phyloP scores from a whole-genome alignment of 2,113 vertebrate species.

The Bufo bufo region DNA sequence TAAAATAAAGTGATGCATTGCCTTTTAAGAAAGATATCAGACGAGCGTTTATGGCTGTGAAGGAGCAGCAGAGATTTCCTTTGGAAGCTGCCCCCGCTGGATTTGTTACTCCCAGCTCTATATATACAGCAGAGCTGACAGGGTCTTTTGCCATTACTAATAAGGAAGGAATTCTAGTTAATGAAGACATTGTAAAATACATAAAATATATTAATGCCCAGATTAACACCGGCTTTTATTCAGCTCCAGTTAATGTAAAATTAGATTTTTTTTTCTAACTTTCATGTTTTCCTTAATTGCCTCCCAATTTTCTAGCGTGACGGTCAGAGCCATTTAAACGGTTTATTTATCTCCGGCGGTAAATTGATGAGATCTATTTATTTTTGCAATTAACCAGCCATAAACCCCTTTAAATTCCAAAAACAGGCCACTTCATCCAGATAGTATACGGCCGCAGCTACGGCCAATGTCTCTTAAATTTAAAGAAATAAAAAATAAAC shows the following conservation, averaged over 20 bases:
- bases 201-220: constrained; percentile 40
- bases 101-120: constrained; percentile 54
- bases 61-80: neutral
- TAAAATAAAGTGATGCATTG: neutral
- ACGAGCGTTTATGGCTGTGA: neutral
- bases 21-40: neutral
- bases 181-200: constrained; percentile 46
- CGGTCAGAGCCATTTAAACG: constrained; percentile 13
- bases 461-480: constrained; percentile 29
- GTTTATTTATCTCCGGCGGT: constrained; percentile 40
- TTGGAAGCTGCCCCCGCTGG: neutral
- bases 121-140: constrained; percentile 21
- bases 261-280: neutral
- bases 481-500: neutral
- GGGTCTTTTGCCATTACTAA: constrained; percentile 31
- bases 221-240: constrained; percentile 13
- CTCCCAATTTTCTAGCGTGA: constrained; percentile 34
- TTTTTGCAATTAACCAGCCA: constrained; percentile 54
- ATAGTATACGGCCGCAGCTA: constrained; percentile 26
- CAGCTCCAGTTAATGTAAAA: constrained; percentile 4
- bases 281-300: constrained; percentile 32
- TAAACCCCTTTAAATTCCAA: constrained; percentile 53
- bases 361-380: constrained; percentile 53
- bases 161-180: constrained; percentile 37
- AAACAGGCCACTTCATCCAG: constrained; percentile 20